Conservation (phyloP, 1,140 invertebrate species). For the Zaprionus gabonicus region DNA sequence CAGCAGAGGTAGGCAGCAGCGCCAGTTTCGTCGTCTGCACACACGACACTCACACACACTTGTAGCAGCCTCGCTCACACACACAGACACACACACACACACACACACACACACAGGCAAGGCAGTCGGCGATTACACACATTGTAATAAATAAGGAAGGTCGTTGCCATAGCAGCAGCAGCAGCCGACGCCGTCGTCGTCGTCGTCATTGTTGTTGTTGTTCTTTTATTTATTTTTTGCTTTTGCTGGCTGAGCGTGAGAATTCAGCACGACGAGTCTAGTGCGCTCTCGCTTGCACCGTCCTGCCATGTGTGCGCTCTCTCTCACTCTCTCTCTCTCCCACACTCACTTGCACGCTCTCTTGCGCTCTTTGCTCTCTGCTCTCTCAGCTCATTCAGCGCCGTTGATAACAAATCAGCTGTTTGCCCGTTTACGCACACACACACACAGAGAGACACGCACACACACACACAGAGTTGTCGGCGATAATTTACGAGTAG, state of each 20-base stretch:
- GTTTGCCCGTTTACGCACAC: conserved; percentile 47
- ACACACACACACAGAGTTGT: conserved; percentile 14
- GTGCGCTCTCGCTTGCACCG: conserved; percentile 13
- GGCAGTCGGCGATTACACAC: conserved; percentile 68
- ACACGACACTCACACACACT: conserved; percentile 43
- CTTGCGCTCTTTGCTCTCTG: conserved; percentile 8
- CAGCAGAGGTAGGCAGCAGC: conserved; percentile 15
- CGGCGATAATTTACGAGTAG: conserved; percentile 47
- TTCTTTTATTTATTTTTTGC: conserved; percentile 34
- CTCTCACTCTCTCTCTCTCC: not conserved
- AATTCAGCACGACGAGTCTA: conserved; percentile 33
- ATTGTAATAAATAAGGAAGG: conserved; percentile 84
- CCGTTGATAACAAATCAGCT: conserved; percentile 76
- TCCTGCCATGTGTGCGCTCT: not conserved
- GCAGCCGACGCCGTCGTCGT: conserved; percentile 26
- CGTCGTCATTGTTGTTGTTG: conserved; percentile 21
- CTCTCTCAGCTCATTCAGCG: conserved; percentile 63
- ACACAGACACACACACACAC: conserved; percentile 6
- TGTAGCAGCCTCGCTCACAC: conserved; percentile 22
- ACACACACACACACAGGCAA: conserved; percentile 24
- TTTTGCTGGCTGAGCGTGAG: conserved; percentile 50
- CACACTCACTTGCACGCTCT: conserved; percentile 11
- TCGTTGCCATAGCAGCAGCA: conserved; percentile 82
- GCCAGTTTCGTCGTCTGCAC: conserved; percentile 42
- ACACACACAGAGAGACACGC: not conserved